Conservation (phyloP, 1,140 invertebrate genomes). For the Meteorus sp. region DNA sequence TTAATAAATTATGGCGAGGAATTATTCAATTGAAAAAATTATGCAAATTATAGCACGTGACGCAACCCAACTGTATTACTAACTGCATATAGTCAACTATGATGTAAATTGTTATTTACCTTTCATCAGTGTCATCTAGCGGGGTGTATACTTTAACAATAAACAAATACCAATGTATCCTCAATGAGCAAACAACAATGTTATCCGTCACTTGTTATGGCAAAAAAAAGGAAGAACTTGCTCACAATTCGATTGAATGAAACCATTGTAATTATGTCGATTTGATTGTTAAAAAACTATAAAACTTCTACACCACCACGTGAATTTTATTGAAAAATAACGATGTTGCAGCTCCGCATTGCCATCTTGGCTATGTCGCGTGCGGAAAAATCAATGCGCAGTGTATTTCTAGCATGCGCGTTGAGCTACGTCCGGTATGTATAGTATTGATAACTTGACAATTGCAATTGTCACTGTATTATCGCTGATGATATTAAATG, state of each 20-base stretch:
- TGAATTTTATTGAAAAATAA: constrained; percentile 43
- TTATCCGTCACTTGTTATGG: too few species aligned
- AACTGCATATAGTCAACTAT: too few species aligned
- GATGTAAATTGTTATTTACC: constrained; percentile 29
- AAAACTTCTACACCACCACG: constrained; percentile 12
- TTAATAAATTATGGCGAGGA: too few species aligned
- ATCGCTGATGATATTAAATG: too few species aligned
- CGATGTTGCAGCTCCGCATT: constrained; percentile 36
- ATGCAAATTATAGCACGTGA: too few species aligned
- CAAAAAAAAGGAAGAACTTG: too few species aligned
- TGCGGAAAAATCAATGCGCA: constrained; percentile 49
- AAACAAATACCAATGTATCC: neutral
- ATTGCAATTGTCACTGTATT: too few species aligned
- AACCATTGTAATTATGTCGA: too few species aligned
- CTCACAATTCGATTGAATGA: too few species aligned
- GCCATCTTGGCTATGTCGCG: constrained; percentile 43
- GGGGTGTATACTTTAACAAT: constrained; percentile 40
- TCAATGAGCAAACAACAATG: neutral
- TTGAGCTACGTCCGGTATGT: neutral
- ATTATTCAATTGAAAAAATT: too few species aligned
- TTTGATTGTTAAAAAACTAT: too few species aligned
- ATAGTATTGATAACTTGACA: neutral
- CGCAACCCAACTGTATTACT: too few species aligned
- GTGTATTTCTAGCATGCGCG: constrained; percentile 20
- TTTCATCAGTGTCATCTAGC: constrained; percentile 49